phyloP scores from a whole-genome alignment of 2,113 vertebrate species.

The Sebastes schlegelii region DNA sequence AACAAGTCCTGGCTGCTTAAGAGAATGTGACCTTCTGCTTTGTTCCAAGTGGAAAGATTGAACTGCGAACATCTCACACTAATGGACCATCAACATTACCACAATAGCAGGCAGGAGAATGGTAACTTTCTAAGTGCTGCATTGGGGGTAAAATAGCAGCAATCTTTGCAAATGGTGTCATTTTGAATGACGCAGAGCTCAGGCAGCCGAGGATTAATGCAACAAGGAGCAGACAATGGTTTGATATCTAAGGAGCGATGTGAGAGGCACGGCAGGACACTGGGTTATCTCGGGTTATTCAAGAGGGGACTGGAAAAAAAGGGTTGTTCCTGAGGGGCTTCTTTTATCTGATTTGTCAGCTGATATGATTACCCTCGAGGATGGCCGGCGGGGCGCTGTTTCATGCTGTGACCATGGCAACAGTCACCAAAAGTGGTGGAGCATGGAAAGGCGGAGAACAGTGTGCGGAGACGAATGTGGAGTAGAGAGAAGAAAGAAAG shows the following conservation, averaged over 20 bases:
- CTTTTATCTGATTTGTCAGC: slow-evolving; percentile 66
- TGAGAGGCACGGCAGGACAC: slow-evolving; percentile 2
- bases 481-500: slow-evolving; percentile 11
- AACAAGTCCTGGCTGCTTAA: neutral
- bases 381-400: slow-evolving; percentile 61
- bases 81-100: neutral
- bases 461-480: slow-evolving; percentile 12
- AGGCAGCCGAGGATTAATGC: neutral
- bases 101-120: neutral
- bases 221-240: slow-evolving; percentile 1
- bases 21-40: slow-evolving; percentile 3
- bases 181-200: neutral
- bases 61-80: neutral
- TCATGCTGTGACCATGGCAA: slow-evolving; percentile 79
- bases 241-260: neutral
- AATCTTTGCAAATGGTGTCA: neutral
- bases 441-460: slow-evolving; percentile 15
- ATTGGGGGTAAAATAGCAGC: neutral
- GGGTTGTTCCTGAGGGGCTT: slow-evolving; percentile 40
- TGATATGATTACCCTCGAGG: slow-evolving; percentile 67
- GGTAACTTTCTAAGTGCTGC: neutral
- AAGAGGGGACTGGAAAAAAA: slow-evolving; percentile 12
- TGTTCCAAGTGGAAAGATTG: neutral
- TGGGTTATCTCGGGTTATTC: slow-evolving; percentile 38
- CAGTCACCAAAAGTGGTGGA: slow-evolving; percentile 60